Base-by-base conservation (phyloP, 2,113 vertebrate species). In the Ceyx cyanopectus region DNA sequence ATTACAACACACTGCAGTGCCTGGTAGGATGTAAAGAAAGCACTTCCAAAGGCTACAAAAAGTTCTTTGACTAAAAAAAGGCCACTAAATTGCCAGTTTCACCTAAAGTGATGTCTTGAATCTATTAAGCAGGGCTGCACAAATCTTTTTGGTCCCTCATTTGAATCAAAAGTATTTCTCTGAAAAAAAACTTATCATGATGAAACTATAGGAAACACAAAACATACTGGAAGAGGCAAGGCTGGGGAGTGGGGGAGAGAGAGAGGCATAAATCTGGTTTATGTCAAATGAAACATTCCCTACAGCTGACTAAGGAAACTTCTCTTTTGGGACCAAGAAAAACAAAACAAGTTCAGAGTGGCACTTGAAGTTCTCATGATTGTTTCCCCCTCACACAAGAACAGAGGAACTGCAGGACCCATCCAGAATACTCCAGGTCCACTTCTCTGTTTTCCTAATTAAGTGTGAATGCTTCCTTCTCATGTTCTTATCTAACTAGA, bases 161-260 rank as follows among this genome's bases (percentile, higher is more conserved):
- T 85, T 73, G 54, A 66, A 76, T 30, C 1, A 78, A 80, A 91
- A 87, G 19, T 27, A 3, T 16, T 73, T 66, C 54, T 60, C 61
- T 73, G 18, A 37, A 82, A 80, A 85, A 40, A 3, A 50, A 10
- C 3, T 2, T 41, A 26, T 57, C 3, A 2, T 5, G 5, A 53
- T 34, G 26, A 69, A 66, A 80, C 45, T 32, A 13, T 40, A 79
- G 75, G 72, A 91, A 80, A 74, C 11, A 48, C 29, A 74, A 69
- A 18, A 86, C 84, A 10, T 29, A n/a, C 16, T 34, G 62, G 30
- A 30, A 48, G 12, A 40, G 61, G 24, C n/a, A n/a, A 46, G 21
- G 32, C 0, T 0, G 53, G 3, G 10, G 16, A 3, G 6, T 22
- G 3, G 34, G 23, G 26, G 68, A 18, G 23, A 41, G 32, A 62